These are phyloP conservation scores for Chlamydotis undulata DNA, from an alignment of 2,113 vertebrate genomes.

Conservation along the genomic window DNA sequence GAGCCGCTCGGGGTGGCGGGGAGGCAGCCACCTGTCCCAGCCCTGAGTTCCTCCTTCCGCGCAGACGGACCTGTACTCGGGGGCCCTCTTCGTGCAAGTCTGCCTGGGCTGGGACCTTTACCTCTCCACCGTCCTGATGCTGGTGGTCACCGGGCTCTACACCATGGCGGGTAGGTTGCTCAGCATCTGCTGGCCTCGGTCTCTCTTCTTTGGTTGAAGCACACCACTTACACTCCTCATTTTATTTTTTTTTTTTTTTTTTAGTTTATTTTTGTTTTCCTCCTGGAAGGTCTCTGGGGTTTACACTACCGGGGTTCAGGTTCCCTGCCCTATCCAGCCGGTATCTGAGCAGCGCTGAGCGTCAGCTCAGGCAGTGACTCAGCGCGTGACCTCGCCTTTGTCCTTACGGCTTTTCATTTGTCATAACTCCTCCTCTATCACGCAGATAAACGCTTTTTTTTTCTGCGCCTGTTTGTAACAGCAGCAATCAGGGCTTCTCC, in stretches of 20 bases:
- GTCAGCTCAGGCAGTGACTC: background rate
- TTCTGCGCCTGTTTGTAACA: background rate
- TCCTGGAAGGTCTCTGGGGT: background rate
- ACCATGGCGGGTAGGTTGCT: conserved; percentile 83
- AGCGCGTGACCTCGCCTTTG: background rate
- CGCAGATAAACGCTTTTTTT: background rate
- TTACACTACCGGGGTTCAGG: background rate
- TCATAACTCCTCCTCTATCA: background rate
- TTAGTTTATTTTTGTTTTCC: background rate
- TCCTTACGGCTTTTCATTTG: background rate
- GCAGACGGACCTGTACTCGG: conserved; percentile 88
- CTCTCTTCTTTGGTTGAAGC: background rate
- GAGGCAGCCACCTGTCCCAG: background rate
- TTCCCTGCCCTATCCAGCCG: background rate
- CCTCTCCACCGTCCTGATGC: conserved; percentile 86
- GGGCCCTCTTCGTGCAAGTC: conserved; percentile 89
- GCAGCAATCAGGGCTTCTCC: background rate
- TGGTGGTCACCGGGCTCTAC: conserved; percentile 86
- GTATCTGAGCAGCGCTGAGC: background rate
- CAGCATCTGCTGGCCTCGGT: background rate
- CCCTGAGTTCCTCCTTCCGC: background rate
- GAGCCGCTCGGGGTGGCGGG: background rate
- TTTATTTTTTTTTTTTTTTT: background rate
- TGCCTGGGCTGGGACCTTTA: conserved; percentile 94
- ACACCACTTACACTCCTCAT: background rate